A percentile compares a stretch with the other conserved stretches of the same genome.
phyloP scores from a whole-genome alignment of 30 jellyfish, hydroid and myxozoan genomes.

The Turritopsis rubra region DNA sequence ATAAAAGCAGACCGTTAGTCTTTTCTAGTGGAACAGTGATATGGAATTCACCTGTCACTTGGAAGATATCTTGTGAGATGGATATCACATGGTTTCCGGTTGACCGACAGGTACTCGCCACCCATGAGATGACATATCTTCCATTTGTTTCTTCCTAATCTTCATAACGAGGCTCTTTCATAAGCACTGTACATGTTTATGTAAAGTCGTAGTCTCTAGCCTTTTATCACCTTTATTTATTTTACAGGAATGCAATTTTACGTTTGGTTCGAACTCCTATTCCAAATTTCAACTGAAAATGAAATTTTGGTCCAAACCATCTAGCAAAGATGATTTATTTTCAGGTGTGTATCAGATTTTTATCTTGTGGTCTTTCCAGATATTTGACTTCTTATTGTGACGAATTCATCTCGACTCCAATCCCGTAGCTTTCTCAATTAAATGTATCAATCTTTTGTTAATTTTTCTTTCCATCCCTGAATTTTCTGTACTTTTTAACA shows the following conservation, averaged over 20 bases:
- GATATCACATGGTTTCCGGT: conserved; percentile 67
- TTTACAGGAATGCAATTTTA: conserved; percentile 24
- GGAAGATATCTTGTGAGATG: conserved; percentile 44
- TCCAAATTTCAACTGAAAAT: conserved; percentile 20
- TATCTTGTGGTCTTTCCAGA: too few relatives aligned
- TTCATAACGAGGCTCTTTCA: too few relatives aligned
- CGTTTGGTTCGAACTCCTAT: conserved; percentile 49
- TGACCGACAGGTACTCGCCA: conserved; percentile 51
- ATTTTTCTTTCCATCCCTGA: too few relatives aligned
- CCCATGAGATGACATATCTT: not conserved
- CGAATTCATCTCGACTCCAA: not conserved
- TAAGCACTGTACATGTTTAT: too few relatives aligned
- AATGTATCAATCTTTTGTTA: too few relatives aligned
- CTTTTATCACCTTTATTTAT: too few relatives aligned
- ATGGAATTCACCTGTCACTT: conserved; percentile 69
- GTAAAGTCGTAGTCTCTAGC: too few relatives aligned
- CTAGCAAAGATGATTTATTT: not conserved
- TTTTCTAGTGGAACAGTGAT: conserved; percentile 28
- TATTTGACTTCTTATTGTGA: too few relatives aligned
- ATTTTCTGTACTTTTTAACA: too few relatives aligned
- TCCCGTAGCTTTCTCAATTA: too few relatives aligned
- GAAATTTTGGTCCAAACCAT: conserved; percentile 24
- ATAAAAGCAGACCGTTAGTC: conserved; percentile 41
- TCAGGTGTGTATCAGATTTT: not conserved
- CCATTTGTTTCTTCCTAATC: not conserved